Evolutionary conservation across 2,888 invertebrate species (phyloP), one percentile per base, ranked within the genome.

Genomic region (Brenthis hecate): DNA sequence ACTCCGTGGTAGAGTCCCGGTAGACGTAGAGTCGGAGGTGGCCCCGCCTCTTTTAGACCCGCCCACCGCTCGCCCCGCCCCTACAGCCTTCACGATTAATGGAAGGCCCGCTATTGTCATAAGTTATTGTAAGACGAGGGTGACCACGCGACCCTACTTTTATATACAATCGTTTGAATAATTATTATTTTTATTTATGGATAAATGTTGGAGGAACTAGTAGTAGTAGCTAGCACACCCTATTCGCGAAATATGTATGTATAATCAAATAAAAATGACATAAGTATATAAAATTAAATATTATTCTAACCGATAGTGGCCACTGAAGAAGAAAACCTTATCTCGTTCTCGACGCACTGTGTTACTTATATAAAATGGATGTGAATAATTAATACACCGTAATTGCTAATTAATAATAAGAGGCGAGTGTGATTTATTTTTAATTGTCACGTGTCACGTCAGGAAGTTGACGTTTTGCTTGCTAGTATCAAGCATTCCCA

Each of bases 1-100:
- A 56, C 47, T 56, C 36, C n/a, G 50, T 13, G 23, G 60, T 50
- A 60, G 56, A 56, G 56, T 56, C 50, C 60, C 68, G 62, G 55
- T 53, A 16, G 13, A 43, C 36, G 53, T 73, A 65, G 68, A 67
- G 73, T 75, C 75, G 67, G 72, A 72, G 76, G 74, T 72, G 71
- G 73, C 71, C 68, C 72, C 68, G 71, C 73, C 75, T 72, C 76
- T 74, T 75, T 75, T 76, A 14, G 71, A 65, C 64, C 65, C 71
- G 65, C 72, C 58, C 66, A 65, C 36, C 54, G 51, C 43, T 3
- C 28, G 61, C 60, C 66, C 63, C 66, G 66, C 68, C 61, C 57
- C 62, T 54, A 58, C 58, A 53, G 71, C 63, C 69, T 66, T 66
- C 66, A 63, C 71, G 71, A 69, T 66, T 71, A 69, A 71, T 69